Evolutionary conservation across 2,888 invertebrate species (phyloP).

Genomic region (Drosophila basisetae): DNA sequence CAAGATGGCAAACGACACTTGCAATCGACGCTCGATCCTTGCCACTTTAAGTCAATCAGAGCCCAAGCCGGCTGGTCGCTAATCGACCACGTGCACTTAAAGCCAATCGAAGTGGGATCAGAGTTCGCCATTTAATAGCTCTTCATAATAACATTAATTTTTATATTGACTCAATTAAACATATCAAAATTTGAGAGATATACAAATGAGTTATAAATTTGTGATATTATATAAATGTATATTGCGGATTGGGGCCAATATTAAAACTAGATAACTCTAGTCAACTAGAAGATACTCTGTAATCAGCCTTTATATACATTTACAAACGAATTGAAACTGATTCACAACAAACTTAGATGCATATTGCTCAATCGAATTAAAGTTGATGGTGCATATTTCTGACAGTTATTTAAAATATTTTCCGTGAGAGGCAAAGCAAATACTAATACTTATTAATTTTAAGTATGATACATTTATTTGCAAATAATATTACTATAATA

Average conservation of each 20-base stretch:
- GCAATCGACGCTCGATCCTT: constrained; percentile 48
- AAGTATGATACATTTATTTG: not conserved
- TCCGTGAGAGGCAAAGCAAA: not conserved
- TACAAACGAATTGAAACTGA: not conserved
- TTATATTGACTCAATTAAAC: not conserved
- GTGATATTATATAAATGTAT: not conserved
- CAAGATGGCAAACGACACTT: constrained; percentile 40
- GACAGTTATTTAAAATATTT: not conserved
- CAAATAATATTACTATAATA: not conserved
- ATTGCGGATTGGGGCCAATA: not conserved
- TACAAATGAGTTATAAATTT: not conserved
- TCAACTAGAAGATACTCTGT: not conserved
- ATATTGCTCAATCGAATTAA: not conserved
- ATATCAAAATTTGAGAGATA: not conserved
- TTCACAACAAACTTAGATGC: not conserved
- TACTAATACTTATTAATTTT: not conserved
- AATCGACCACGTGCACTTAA: constrained; percentile 6
- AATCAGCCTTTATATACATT: not conserved
- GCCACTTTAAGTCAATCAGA: constrained; percentile 31
- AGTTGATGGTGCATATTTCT: not conserved
- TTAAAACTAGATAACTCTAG: not conserved
- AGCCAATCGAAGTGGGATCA: not conserved
- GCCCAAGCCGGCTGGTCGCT: constrained; percentile 8
- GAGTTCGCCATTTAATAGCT: not conserved
- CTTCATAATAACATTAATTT: not conserved